Base-by-base conservation (phyloP, 2,797 vertebrate genomes). In the Sciurus vulgaris region DNA sequence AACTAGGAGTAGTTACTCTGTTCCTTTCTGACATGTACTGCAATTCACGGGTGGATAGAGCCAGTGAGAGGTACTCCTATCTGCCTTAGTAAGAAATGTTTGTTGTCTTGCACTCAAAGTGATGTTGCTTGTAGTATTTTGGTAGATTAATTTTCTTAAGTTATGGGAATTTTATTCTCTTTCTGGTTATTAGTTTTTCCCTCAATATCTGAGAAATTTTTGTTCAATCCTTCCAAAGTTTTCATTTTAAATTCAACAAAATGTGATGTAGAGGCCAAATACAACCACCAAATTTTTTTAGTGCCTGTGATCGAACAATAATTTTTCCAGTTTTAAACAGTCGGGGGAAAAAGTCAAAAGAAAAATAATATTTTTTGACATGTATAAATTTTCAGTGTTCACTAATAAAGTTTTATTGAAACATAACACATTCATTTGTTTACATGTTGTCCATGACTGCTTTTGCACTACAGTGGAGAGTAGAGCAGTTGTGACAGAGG, bases 211-310 rank as follows among this genome's bases (percentile, higher is more conserved):
- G 69, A 65, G 17, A 35, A 17, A 65, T 72, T 67, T 78, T 61
- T 78, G 28, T 91, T 87, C 30, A 63, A 3, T 30, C 67, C 17
- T 41, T 41, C 12, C 30, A 76, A 44, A 51, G 5, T 84, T 84
- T 82, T 91, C 49, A 18, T 83, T 92, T 92, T 72, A 92, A 79
- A 79, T 28, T n/a, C 67, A 73, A 7, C 18, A 88, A 84, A 88
- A 15, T 15, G 13, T 56, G 49, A 33, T 24, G 26, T 33, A 15
- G 18, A 35, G 82, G 70, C 72, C 59, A 51, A 77, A n/a, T 81
- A 38, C 38, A 11, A n/a, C 28, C 12, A 17, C 14, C 2, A 9
- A 0, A 6, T 47, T n/a, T 54, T 54, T 85, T 13, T 85, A 47
- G 30, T 38, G 24, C 14, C 30, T 2, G 3, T 84, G 14, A 77